Conservation (phyloP, 2,888 invertebrate genomes). For the Argynnis bischoffii region DNA sequence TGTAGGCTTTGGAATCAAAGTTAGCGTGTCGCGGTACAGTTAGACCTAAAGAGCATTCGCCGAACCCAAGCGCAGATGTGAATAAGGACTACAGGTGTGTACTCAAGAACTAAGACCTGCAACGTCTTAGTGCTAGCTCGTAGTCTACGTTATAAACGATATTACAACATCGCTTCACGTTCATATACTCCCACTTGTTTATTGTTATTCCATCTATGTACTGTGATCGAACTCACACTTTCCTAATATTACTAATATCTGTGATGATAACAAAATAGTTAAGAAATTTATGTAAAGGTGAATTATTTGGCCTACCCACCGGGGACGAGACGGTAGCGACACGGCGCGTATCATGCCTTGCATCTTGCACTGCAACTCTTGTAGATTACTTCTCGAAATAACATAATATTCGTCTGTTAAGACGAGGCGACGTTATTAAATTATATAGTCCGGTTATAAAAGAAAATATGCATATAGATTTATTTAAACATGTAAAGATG, state of each 20-base stretch:
- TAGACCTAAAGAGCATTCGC: constrained; percentile 81
- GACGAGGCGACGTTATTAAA: background rate
- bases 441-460: constrained; percentile 15
- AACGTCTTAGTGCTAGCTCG: constrained; percentile 43
- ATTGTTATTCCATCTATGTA: constrained; percentile 48
- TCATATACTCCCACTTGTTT: constrained; percentile 49
- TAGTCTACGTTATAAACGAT: constrained; percentile 50
- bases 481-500: background rate
- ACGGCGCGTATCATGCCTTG: constrained; percentile 45
- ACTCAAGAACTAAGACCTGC: constrained; percentile 74
- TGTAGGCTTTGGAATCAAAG: constrained; percentile 87
- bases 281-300: constrained; percentile 54
- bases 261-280: constrained; percentile 71
- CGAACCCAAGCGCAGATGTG: constrained; percentile 76
- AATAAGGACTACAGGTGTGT: constrained; percentile 83
- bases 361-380: constrained; percentile 48
- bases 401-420: constrained; percentile 5
- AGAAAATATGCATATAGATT: background rate
- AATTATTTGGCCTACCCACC: constrained; percentile 71
- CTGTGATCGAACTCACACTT: constrained; percentile 68
- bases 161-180: constrained; percentile 43
- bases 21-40: constrained; percentile 84
- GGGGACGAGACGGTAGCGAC: constrained; percentile 44
- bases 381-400: constrained; percentile 20
- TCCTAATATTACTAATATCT: constrained; percentile 74